phyloP scores from a whole-genome alignment of 2,113 vertebrate species.

The Dipodomys spectabilis region DNA sequence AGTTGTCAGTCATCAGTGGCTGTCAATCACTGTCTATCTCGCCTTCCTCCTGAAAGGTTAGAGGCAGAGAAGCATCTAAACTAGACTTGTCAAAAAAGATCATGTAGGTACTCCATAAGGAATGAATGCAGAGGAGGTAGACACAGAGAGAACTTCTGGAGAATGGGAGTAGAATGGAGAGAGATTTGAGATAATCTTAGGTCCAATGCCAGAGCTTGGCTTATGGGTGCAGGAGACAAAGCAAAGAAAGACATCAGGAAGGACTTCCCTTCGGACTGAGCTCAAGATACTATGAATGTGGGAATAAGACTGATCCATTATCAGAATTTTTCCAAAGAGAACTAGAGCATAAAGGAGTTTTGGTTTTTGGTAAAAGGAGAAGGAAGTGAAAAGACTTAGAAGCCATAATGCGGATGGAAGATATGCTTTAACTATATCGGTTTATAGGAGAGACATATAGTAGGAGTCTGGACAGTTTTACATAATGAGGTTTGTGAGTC shows the following conservation, averaged over 20 bases:
- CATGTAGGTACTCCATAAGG: neutral
- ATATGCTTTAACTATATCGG: neutral
- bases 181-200: neutral
- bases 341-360: neutral
- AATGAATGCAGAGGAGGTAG: neutral
- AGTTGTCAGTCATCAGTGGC: neutral
- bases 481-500: neutral
- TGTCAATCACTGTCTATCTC: neutral
- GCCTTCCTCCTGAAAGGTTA: neutral
- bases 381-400: neutral
- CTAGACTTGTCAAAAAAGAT: neutral
- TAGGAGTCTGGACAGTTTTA: neutral
- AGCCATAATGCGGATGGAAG: neutral
- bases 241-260: neutral
- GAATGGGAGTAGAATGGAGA: neutral
- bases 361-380: neutral
- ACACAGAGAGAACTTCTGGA: neutral
- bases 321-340: neutral
- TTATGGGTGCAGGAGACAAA: neutral
- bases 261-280: neutral
- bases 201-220: neutral
- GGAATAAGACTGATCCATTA: neutral
- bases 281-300: neutral
- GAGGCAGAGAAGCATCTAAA: neutral
- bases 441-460: neutral